Evolutionary conservation across 2,797 vertebrate genomes (phyloP), one percentile per base, ranked within the genome.

Genomic region (Eleutherodactylus coqui): DNA sequence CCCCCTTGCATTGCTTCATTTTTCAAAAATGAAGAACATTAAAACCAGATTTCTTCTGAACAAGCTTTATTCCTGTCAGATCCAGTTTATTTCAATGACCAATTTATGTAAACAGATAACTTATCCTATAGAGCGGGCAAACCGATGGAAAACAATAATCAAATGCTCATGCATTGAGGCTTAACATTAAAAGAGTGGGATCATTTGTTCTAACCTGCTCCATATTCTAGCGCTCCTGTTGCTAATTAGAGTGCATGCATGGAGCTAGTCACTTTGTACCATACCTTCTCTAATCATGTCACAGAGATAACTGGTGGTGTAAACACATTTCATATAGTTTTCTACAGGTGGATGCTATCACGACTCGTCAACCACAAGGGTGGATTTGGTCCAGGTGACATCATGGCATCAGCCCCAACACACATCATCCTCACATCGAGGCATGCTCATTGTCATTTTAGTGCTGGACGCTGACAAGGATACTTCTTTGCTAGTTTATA

Each of bases 1-100:
- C 79, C 47, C 81, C n/a, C 41, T 43, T 27, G 38, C 24, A 58
- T 83, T 29, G 69, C 69, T 45, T 83, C 24, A 72, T 58, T 75
- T 60, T 75, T 75, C n/a, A 53, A 27, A 41, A 80, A 51, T 67
- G 27, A 51, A 51, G 78, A 86, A 86, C 85, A 86, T 86, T 86
- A 51, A 86, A 86, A 86, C 79, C 85, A 86, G 79, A 86, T 86
- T 86, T 86, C 72, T 82, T 53, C 70, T 55, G 73, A 76, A 49
- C 79, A 69, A 38, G 34, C 67, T 82, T 58, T 73, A 76, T 53
- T 76, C 75, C 77, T 82, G 79, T 82, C 72, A 76, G 58, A 75
- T 82, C 70, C 64, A 76, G 58, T 86, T 82, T 86, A 81, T 82
- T 86, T 86, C 85, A 75, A 34, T 69, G 45, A 55, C 27, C 70